phyloP scores from a whole-genome alignment of 2,888 invertebrate species.

The Hemistola chrysoprasaria region DNA sequence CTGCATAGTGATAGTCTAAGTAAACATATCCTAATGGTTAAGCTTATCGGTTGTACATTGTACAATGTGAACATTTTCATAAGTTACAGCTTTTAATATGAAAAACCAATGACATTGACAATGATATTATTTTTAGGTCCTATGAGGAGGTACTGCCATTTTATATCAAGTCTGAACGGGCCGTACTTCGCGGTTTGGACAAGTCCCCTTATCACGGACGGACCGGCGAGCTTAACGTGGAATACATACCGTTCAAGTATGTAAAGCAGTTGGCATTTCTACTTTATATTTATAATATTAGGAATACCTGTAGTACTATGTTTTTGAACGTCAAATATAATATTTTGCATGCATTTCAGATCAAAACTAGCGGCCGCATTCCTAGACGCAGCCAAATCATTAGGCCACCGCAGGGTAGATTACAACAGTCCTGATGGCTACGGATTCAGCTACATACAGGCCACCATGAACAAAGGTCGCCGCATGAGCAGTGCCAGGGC shows the following conservation, averaged over 20 bases:
- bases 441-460: conserved; percentile 79
- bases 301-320: not conserved
- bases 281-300: too few relatives aligned
- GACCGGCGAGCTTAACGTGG: conserved; percentile 83
- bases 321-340: not conserved
- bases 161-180: conserved; percentile 84
- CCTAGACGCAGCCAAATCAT: conserved; percentile 83
- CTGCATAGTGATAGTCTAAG: too few relatives aligned
- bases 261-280: too few relatives aligned
- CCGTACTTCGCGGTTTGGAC: conserved; percentile 65
- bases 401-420: conserved; percentile 85
- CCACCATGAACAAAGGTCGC: conserved; percentile 72
- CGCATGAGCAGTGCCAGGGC: conserved; percentile 82
- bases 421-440: conserved; percentile 86
- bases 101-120: too few relatives aligned
- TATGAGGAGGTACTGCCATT: conserved; percentile 83
- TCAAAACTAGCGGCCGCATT: conserved; percentile 84
- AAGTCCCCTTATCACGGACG: conserved; percentile 81
- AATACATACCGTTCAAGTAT: conserved; percentile 83
- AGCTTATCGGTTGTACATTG: too few relatives aligned
- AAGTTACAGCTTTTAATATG: too few relatives aligned
- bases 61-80: too few relatives aligned
- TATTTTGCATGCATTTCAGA: conserved; percentile 38
- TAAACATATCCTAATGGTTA: too few relatives aligned
- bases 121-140: conserved; percentile 69